Base-by-base conservation (phyloP, 2,888 invertebrate species). In the Orchestes rusci region DNA sequence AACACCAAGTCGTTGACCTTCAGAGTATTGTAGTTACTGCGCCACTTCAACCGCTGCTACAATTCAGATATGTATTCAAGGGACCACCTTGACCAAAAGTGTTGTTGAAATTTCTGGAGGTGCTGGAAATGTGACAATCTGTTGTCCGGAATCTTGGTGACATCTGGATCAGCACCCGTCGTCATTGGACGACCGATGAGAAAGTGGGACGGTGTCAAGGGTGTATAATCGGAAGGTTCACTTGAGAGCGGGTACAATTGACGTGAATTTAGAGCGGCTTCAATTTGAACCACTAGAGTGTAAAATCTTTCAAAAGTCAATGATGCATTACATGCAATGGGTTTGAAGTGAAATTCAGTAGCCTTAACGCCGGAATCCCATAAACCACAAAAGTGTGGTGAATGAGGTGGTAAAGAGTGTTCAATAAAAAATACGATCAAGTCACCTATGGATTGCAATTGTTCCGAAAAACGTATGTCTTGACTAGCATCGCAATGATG, bases 51-150 rank as follows among this genome's bases (percentile, higher is more conserved):
- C 13, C 31, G 7, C 5, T 28, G 38, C 13, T 38, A 28, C 5
- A 38, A 12, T 8, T 39, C 39, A 13, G 32, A 31, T 3, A 44
- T 33, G 16, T 37, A 43, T 8, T 45, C 40, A 10, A 28, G 23
- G 12, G 37, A 43, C 43, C 43, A 43, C 28, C 41, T 41, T 17
- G 20, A 3, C 35, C 41, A 41, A 16, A 43, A 45, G 16, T 45
- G 40, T 33, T 45, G 39, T 19, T 45, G 44, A 3, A 39, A n/a
- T 30, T 40, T 19, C 18, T 45, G 45, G 16, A 45, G 16, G 4
- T 35, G 35, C 33, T 44, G 32, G 39, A 39, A 39, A 32, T 39
- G 37, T 27, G 30, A 38, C 5, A 44, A 16, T 30, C 30, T 23
- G 17, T 43, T 42, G 15, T 36, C 20, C 4, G 36, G 7, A 16